These are phyloP conservation scores for Diogma glabrata DNA, from an alignment of 2,888 invertebrate species.

Conservation along the genomic window DNA sequence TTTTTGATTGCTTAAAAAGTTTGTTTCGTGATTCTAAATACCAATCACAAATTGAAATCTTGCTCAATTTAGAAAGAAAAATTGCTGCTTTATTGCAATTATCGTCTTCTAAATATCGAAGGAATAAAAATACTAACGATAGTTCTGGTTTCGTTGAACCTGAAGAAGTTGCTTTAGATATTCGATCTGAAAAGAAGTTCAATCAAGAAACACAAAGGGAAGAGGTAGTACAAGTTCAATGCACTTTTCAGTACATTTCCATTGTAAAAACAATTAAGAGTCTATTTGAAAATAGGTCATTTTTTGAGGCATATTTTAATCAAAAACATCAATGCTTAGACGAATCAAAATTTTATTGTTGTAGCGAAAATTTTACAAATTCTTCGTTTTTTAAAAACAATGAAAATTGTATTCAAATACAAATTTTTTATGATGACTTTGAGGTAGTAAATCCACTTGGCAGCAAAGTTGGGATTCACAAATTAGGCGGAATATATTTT, in stretches of 20 bases:
- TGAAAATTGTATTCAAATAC: neutral
- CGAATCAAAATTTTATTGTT: neutral
- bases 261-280: neutral
- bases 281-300: neutral
- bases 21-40: neutral
- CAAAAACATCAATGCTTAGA: neutral
- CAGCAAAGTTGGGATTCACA: neutral
- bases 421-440: slow-evolving; percentile 3
- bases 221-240: neutral
- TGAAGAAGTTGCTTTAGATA: neutral
- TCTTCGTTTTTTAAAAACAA: neutral
- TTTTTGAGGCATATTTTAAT: neutral
- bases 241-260: neutral
- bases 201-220: neutral
- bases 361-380: neutral
- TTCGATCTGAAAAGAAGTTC: neutral
- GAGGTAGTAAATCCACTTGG: neutral
- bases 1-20: neutral
- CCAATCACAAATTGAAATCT: neutral
- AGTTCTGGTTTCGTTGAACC: neutral
- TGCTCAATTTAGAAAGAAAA: neutral
- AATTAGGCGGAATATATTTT: slow-evolving; percentile 1
- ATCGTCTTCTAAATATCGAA: slow-evolving; percentile 2
- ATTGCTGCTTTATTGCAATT: neutral
- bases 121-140: neutral